Conservation (phyloP, 2,888 invertebrate species). For the Leptura quadrifasciata region DNA sequence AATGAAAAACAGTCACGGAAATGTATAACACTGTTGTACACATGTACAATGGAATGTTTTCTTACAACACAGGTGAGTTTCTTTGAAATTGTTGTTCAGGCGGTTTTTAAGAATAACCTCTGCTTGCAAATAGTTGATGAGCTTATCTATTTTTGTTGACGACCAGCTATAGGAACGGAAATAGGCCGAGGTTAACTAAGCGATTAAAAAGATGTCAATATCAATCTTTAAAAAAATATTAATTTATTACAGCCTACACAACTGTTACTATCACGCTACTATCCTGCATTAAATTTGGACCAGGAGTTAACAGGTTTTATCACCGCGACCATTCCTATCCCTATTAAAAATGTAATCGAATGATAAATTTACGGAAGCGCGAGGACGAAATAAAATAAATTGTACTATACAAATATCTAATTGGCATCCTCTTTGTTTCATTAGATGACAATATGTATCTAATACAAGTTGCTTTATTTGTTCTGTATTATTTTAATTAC, state of each 20-base stretch:
- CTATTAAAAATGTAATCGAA: background rate
- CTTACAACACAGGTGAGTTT: no score
- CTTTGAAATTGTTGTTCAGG: no score
- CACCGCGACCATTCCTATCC: background rate
- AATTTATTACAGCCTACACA: background rate
- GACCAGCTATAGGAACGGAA: no score
- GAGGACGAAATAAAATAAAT: background rate
- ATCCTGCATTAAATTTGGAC: background rate
- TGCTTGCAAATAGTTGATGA: no score
- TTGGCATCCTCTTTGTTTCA: constrained; percentile 7
- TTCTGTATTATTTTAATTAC: background rate
- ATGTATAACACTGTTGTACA: no score
- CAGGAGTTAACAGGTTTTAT: background rate
- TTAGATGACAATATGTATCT: constrained; percentile 19
- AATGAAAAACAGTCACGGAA: no score
- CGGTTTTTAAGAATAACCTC: no score
- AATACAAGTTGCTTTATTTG: constrained; percentile 4
- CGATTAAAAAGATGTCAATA: background rate
- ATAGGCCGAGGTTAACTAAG: no score
- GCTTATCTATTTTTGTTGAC: no score
- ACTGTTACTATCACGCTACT: background rate
- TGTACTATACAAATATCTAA: background rate
- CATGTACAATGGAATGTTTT: no score
- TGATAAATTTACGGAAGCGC: constrained; percentile 8
- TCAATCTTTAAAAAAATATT: background rate